Percentiles rank a stretch among this genome's conserved stretches.
phyloP scores from a whole-genome alignment of 2,797 vertebrate genomes.

The Macrochelys suwanniensis region DNA sequence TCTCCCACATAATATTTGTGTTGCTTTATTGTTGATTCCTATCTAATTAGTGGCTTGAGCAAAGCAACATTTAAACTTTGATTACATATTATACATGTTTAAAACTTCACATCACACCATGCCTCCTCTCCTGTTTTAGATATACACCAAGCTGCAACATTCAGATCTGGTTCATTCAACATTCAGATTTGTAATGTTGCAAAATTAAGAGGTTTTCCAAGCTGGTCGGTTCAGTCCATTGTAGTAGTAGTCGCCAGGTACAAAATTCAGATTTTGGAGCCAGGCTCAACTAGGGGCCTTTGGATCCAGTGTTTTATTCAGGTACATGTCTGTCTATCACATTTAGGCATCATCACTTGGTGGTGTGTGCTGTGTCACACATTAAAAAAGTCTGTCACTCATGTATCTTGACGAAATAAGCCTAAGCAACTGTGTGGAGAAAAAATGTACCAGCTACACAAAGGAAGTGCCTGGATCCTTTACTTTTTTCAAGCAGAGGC shows the following conservation, averaged over 20 bases:
- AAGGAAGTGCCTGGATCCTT: not conserved
- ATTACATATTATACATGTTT: not conserved
- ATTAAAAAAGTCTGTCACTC: not conserved
- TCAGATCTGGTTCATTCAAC: not conserved
- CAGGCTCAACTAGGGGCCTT: not conserved
- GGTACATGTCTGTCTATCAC: not conserved
- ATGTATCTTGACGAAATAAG: not conserved
- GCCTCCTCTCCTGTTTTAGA: not conserved
- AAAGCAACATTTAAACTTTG: not conserved
- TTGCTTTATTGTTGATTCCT: not conserved
- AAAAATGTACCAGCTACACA: not conserved
- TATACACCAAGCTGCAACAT: not conserved
- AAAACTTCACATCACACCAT: not conserved
- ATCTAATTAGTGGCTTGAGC: not conserved
- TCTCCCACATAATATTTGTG: not conserved
- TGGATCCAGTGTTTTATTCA: not conserved
- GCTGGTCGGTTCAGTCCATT: fast-evolving
- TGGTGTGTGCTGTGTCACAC: not conserved
- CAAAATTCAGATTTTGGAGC: not conserved
- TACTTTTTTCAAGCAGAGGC: not conserved
- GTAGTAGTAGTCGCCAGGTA: not conserved
- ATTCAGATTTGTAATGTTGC: not conserved
- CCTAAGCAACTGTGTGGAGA: not conserved
- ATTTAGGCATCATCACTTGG: not conserved
- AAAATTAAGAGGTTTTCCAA: not conserved